phyloP scores from a whole-genome alignment of 1,140 invertebrate species.

The Brachionus manjavacas region DNA sequence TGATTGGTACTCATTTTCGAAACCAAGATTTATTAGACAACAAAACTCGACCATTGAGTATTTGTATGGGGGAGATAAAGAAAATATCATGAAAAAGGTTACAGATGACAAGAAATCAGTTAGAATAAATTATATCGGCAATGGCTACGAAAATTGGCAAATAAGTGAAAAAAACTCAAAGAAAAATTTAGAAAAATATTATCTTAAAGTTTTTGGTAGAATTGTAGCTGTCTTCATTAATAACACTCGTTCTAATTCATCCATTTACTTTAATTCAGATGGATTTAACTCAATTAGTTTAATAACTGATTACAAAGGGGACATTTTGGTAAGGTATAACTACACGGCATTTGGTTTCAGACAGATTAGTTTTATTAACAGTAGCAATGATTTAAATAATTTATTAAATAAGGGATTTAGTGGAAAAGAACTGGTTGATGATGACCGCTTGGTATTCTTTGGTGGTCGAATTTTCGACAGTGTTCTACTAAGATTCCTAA shows the following conservation, averaged over 20 bases:
- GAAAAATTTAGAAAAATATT: slow-evolving; percentile 8
- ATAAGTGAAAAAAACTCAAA: not conserved
- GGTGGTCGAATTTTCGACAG: not conserved
- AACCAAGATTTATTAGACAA: not conserved
- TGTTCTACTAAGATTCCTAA: not conserved
- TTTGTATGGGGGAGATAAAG: slow-evolving; percentile 4
- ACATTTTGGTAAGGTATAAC: slow-evolving; percentile 5
- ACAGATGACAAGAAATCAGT: not conserved
- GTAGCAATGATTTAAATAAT: slow-evolving; percentile 7
- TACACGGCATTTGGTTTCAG: not conserved
- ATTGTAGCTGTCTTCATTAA: not conserved
- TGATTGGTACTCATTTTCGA: not conserved
- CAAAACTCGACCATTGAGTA: not conserved
- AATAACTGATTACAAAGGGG: slow-evolving; percentile 3
- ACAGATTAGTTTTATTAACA: slow-evolving; percentile 6
- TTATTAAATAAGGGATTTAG: slow-evolving; percentile 6
- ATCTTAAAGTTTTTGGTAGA: not conserved
- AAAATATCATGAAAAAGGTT: slow-evolving; percentile 1
- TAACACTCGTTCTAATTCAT: not conserved
- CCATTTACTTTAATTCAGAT: slow-evolving; percentile 4
- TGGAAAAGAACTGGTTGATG: not conserved
- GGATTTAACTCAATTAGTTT: slow-evolving; percentile 7
- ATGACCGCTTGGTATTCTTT: not conserved
- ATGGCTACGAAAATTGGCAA: not conserved
- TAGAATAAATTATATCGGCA: not conserved